Evolutionary conservation across 2,888 invertebrate species (phyloP), one percentile per base, ranked within the genome.

Genomic region (Chloroclysta siterata): DNA sequence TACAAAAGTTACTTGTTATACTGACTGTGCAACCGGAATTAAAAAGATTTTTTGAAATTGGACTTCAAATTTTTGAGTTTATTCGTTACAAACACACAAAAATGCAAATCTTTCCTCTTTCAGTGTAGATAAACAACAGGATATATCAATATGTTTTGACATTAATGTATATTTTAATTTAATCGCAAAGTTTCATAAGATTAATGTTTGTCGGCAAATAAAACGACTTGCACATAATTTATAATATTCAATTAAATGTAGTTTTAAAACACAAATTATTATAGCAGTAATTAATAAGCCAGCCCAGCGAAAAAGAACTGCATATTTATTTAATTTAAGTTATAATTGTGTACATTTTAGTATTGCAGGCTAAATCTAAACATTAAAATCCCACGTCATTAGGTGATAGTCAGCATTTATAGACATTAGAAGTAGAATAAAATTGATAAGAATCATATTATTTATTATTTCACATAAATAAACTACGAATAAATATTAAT

Each of bases 401-500:
- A 60, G 52, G 55, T 77, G 78, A 77, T 77, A 76, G 73, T 72
- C 2, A 73, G 82, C 81, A 82, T 82, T 82, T 82, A 80, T 75
- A 66, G 54, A 68, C 54, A 47, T 56, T 73, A 64, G 54, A 65
- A 65, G 53, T 65, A 61, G 17, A 67, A 60, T 68, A 54, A 57
- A 48, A 28, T 52, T 54, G n/a, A 51, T 55, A 41, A 53, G 47
- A 50, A 48, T 57, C 39, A 64, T 36, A 46, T 59, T 66, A 66
- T 63, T 72, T 76, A 78, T 77, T 77, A 78, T 78, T 77, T 76
- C 70, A 65, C 53, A 63, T 64, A 71, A 67, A 65, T 67, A 61
- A 53, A 52, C 28, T 41, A 53, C 15, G 42, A 58, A 52, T 59
- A 60, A 51, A 59, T 39, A 39, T 59, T 60, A 65, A 60, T 44